Evolutionary conservation across 2,888 invertebrate genomes (phyloP).

Genomic region (Volucella inanis): DNA sequence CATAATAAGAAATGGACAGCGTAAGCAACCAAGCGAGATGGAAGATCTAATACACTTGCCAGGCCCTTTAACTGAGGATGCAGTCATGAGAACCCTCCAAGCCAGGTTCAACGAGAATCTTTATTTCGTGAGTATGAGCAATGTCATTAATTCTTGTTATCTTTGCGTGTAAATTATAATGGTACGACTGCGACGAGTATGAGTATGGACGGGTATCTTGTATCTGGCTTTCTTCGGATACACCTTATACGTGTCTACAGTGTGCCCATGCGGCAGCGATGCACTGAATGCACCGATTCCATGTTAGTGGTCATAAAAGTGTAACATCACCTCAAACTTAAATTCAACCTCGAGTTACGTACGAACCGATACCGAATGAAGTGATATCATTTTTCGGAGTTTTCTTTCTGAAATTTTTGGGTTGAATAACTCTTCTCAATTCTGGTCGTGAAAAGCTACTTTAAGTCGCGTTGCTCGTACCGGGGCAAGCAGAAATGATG

Average conservation of each 20-base stretch:
- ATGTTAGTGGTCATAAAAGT: conserved; percentile 20
- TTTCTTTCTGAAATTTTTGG: conserved; percentile 17
- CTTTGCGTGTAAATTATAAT: conserved; percentile 26
- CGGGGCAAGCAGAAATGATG: neutral
- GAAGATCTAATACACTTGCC: conserved; percentile 96
- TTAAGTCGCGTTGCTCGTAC: neutral
- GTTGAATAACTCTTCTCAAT: conserved; percentile 32
- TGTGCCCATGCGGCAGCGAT: neutral
- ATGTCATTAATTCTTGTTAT: conserved; percentile 12
- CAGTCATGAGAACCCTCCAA: conserved; percentile 95
- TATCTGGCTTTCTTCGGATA: too few species aligned
- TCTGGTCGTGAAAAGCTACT: conserved; percentile 5
- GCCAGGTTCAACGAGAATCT: conserved; percentile 93
- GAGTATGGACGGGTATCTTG: neutral
- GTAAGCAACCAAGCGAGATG: conserved; percentile 84
- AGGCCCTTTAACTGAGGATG: conserved; percentile 96
- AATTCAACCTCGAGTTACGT: neutral
- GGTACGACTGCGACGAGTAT: neutral
- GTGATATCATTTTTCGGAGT: conserved; percentile 21
- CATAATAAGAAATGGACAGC: conserved; percentile 52
- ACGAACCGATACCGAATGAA: conserved; percentile 14
- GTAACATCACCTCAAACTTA: conserved; percentile 7
- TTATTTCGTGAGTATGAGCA: conserved; percentile 90
- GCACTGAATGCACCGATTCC: neutral
- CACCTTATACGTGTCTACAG: neutral